Evolutionary conservation across 2,888 invertebrate species (phyloP).

Genomic region (Melinaea marsaeus): DNA sequence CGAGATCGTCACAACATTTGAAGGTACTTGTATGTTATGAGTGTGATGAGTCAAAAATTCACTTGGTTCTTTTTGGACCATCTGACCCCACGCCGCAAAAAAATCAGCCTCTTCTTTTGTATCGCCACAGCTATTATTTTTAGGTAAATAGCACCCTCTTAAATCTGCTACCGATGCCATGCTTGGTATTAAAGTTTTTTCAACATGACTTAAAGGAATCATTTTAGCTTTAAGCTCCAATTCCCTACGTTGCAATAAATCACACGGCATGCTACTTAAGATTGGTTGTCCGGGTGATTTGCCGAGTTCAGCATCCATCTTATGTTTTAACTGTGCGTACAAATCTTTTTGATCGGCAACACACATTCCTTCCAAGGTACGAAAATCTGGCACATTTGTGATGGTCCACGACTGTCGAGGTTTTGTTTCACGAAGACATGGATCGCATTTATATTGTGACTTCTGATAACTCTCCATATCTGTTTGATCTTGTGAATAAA

Average conservation of each 20-base stretch:
- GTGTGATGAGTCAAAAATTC: conserved; percentile 73
- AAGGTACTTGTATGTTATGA: conserved; percentile 65
- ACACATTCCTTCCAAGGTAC: conserved; percentile 64
- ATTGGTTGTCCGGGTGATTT: conserved; percentile 66
- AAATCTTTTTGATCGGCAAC: conserved; percentile 67
- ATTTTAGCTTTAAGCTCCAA: conserved; percentile 72
- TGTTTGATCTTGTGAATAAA: conserved; percentile 60
- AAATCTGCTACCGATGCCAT: conserved; percentile 65
- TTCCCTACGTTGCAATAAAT: conserved; percentile 65
- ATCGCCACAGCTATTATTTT: conserved; percentile 73
- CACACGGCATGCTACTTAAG: conserved; percentile 57
- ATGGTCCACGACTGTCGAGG: conserved; percentile 75
- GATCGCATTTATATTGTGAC: conserved; percentile 64
- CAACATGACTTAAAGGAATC: conserved; percentile 72
- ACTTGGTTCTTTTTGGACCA: conserved; percentile 75
- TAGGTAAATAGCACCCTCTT: conserved; percentile 62
- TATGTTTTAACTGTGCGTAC: conserved; percentile 67
- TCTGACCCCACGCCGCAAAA: conserved; percentile 78
- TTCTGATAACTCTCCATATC: conserved; percentile 65
- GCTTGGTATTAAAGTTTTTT: conserved; percentile 68
- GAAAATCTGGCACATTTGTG: conserved; percentile 66
- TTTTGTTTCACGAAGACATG: conserved; percentile 66
- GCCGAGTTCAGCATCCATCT: conserved; percentile 70
- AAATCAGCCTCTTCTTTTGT: conserved; percentile 74
- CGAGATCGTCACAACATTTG: conserved; percentile 69